phyloP scores from a whole-genome alignment of 2,888 invertebrate genomes.

The Holacanthella duospinosa region DNA sequence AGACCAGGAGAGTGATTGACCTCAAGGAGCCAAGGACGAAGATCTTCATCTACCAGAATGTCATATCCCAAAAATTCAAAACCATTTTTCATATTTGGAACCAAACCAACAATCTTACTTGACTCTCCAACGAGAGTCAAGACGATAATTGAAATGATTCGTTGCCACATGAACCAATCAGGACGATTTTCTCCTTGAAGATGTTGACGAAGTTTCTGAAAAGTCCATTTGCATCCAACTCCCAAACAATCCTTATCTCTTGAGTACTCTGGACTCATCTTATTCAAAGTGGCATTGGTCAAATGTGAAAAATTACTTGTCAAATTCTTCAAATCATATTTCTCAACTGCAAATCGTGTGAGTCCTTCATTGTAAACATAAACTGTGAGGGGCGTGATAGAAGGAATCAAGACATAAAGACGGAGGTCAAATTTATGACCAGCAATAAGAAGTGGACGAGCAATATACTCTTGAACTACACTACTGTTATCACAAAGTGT shows the following conservation, averaged over 20 bases:
- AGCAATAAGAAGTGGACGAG: slow-evolving; percentile 64
- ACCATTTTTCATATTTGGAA: slow-evolving; percentile 51
- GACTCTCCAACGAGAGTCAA: slow-evolving; percentile 56
- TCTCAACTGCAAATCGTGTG: slow-evolving; percentile 68
- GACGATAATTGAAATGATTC: slow-evolving; percentile 62
- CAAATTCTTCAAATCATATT: slow-evolving; percentile 69
- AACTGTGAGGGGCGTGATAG: slow-evolving; percentile 71
- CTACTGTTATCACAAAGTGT: slow-evolving; percentile 62
- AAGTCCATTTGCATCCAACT: slow-evolving; percentile 72
- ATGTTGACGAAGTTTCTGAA: slow-evolving; percentile 64
- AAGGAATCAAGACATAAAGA: slow-evolving; percentile 79
- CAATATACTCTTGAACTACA: slow-evolving; percentile 68
- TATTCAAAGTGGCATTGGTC: slow-evolving; percentile 84
- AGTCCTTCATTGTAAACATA: slow-evolving; percentile 83
- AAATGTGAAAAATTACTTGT: slow-evolving; percentile 75
- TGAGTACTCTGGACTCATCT: slow-evolving; percentile 69
- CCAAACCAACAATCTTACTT: slow-evolving; percentile 10
- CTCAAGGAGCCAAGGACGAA: slow-evolving; percentile 69
- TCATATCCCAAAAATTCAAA: slow-evolving; percentile 89
- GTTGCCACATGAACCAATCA: slow-evolving; percentile 71
- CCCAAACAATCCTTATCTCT: slow-evolving; percentile 74
- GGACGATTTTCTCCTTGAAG: slow-evolving; percentile 51
- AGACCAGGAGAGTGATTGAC: slow-evolving; percentile 76
- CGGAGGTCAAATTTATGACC: slow-evolving; percentile 87
- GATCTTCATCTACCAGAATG: slow-evolving; percentile 65